These are phyloP conservation scores for Danio tinwini DNA, from an alignment of 2,797 vertebrate species.

Conservation along the genomic window DNA sequence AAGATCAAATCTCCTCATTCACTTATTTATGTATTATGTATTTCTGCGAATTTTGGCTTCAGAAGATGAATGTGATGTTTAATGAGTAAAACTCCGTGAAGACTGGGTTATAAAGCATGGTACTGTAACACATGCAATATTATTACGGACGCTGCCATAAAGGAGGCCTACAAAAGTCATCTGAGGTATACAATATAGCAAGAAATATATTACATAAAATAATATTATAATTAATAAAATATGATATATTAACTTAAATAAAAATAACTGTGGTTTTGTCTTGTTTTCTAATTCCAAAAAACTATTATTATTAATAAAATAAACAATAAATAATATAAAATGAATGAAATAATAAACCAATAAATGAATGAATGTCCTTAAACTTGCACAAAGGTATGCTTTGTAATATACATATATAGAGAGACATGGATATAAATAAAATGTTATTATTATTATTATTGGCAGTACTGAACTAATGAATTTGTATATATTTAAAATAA, in stretches of 20 bases:
- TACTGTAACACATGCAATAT: not conserved
- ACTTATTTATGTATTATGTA: not conserved
- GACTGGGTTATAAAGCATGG: not conserved
- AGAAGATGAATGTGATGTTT: not conserved
- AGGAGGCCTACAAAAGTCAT: not conserved
- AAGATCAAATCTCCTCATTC: constrained; percentile 31
- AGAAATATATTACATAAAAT: too few relatives aligned
- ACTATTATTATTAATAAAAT: not conserved
- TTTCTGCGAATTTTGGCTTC: not conserved
- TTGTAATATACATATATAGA: too few relatives aligned
- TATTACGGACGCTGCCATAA: not conserved
- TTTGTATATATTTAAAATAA: not conserved
- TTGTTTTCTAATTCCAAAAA: not conserved
- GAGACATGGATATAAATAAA: too few relatives aligned
- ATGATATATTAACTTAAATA: too few relatives aligned
- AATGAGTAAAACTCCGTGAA: not conserved
- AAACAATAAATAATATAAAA: not conserved
- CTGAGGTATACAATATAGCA: too few relatives aligned
- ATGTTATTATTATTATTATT: too few relatives aligned
- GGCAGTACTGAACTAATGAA: too few relatives aligned
- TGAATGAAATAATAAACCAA: too few relatives aligned
- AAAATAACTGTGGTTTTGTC: not conserved
- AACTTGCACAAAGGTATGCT: too few relatives aligned
- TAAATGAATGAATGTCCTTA: too few relatives aligned
- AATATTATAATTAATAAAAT: too few relatives aligned